A percentile compares a stretch with the other conserved stretches of the same genome.
phyloP scores from a whole-genome alignment of 2,888 invertebrate species.

The Megaustenia siamemsis region DNA sequence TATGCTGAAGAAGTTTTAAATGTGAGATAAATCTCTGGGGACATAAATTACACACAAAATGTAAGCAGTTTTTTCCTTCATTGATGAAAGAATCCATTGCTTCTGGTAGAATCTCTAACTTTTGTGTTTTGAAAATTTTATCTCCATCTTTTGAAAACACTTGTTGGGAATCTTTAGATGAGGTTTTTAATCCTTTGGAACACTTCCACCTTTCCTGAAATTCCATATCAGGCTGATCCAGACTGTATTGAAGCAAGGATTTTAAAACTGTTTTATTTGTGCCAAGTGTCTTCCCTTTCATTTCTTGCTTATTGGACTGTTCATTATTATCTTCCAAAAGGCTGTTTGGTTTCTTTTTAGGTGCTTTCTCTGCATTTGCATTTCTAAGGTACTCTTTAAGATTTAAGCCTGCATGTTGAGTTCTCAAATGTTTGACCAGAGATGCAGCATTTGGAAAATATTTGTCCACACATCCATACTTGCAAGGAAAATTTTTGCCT shows the following conservation, averaged over 20 bases:
- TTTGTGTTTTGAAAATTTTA: background rate
- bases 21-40: constrained; percentile 27
- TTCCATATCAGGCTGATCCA: constrained; percentile 44
- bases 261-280: background rate
- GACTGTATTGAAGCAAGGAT: constrained; percentile 18
- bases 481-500: constrained; percentile 68
- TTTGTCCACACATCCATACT: constrained; percentile 62
- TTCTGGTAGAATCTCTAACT: background rate
- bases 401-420: constrained; percentile 54
- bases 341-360: constrained; percentile 32
- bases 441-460: constrained; percentile 61
- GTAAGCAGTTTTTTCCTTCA: background rate
- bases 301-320: background rate
- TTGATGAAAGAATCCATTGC: background rate
- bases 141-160: background rate
- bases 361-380: constrained; percentile 21
- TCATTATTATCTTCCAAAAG: constrained; percentile 6
- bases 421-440: constrained; percentile 58
- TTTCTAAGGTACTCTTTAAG: constrained; percentile 42
- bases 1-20: constrained; percentile 42
- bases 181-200: constrained; percentile 35
- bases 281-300: background rate
- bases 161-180: background rate
- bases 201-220: constrained; percentile 50
- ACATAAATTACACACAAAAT: constrained; percentile 48